These are phyloP conservation scores for Clytia hemisphaerica DNA, from an alignment of 30 jellyfish, hydroid and myxozoan species.

Conservation along the genomic window DNA sequence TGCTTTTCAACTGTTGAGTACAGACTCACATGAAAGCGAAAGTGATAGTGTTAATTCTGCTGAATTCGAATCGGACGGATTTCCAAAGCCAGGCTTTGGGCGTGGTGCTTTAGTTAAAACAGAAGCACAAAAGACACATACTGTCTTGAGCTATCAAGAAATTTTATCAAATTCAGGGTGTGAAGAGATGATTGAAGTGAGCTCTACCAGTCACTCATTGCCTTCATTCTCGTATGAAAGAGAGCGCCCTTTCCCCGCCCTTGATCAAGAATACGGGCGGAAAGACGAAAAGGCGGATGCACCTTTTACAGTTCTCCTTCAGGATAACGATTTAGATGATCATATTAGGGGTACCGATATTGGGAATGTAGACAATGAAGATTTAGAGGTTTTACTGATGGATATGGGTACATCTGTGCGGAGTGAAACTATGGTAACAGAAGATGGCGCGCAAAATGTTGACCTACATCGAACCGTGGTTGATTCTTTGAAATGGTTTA, in stretches of 20 bases:
- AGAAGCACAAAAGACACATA: too few species aligned
- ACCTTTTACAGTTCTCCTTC: too few species aligned
- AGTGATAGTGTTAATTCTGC: not conserved
- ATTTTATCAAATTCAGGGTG: not conserved
- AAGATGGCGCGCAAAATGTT: not conserved
- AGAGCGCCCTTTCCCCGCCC: too few species aligned
- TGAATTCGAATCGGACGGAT: too few species aligned
- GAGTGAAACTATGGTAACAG: too few species aligned
- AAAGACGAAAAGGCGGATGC: too few species aligned
- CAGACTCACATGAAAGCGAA: not conserved
- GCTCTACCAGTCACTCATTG: not conserved
- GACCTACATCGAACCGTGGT: slow-evolving; percentile 9
- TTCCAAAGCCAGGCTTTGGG: too few species aligned
- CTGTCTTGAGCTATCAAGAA: not conserved
- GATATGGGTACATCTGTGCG: not conserved
- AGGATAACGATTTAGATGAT: not conserved
- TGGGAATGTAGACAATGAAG: not conserved
- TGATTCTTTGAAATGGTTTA: slow-evolving; percentile 55
- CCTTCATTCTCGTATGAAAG: too few species aligned
- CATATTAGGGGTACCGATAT: not conserved
- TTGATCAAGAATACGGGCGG: too few species aligned
- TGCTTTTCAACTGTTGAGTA: not conserved
- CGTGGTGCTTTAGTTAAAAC: too few species aligned
- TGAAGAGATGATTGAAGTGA: not conserved
- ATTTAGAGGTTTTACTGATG: not conserved